Conservation (phyloP, 2,113 vertebrate species). For the Clupea harengus region DNA sequence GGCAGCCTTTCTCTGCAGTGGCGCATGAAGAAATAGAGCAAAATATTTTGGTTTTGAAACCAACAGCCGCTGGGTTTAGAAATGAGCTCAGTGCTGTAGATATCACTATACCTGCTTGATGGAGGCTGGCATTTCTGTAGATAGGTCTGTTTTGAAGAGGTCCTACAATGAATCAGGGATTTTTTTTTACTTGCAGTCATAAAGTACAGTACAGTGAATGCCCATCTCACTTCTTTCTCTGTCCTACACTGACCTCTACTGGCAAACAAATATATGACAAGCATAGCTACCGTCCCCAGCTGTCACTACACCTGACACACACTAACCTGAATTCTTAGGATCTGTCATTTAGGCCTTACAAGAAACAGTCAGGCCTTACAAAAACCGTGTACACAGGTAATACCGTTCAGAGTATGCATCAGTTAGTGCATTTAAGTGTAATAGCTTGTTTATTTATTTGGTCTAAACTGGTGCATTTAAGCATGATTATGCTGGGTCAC, state of each 20-base stretch:
- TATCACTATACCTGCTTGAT: constrained; percentile 59
- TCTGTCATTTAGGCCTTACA: too few species aligned
- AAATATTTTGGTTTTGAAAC: too few species aligned
- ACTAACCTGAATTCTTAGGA: too few species aligned
- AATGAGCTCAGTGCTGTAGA: background rate
- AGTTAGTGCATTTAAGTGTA: background rate
- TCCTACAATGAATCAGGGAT: constrained; percentile 59
- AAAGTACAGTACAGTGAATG: background rate
- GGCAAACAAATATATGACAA: background rate
- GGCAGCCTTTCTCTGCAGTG: background rate
- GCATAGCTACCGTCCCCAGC: background rate
- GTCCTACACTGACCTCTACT: background rate
- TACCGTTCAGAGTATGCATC: too few species aligned
- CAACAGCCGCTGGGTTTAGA: background rate
- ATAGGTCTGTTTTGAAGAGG: constrained; percentile 57
- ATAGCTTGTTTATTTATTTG: too few species aligned
- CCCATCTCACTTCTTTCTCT: background rate
- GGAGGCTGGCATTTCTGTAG: constrained; percentile 47
- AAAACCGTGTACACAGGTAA: too few species aligned
- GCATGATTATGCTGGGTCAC: background rate
- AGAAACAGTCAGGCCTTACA: too few species aligned
- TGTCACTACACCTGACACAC: too few species aligned
- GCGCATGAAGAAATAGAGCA: background rate
- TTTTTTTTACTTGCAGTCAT: background rate
- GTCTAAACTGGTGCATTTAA: too few species aligned